Evolutionary conservation across 2,113 vertebrate species (phyloP).

Genomic region (Erinaceus europaeus): DNA sequence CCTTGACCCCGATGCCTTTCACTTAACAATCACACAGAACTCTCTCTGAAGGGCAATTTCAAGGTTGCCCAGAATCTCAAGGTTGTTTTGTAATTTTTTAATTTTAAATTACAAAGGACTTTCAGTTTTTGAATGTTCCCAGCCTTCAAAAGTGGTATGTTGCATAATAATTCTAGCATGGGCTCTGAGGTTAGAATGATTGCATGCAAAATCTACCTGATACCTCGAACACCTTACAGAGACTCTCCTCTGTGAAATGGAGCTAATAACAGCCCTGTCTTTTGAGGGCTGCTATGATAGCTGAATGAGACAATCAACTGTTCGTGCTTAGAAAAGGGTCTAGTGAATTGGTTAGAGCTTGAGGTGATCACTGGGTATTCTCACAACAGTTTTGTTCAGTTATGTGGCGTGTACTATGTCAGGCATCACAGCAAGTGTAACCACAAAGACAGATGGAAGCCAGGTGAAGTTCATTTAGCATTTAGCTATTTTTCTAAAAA

Average conservation of each 20-base stretch:
- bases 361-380: constrained; percentile 4
- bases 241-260: background rate
- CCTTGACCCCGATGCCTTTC: background rate
- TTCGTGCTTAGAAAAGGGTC: background rate
- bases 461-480: background rate
- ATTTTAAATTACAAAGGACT: background rate
- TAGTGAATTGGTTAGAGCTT: background rate
- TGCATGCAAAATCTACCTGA: background rate
- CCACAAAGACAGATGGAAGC: background rate
- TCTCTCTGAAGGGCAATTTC: background rate
- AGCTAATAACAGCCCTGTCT: background rate
- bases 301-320: background rate
- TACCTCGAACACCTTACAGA: background rate
- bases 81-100: background rate
- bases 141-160: background rate
- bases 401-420: background rate
- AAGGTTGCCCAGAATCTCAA: too few species aligned
- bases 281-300: background rate
- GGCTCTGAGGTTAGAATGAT: background rate
- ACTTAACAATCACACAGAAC: background rate
- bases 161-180: background rate
- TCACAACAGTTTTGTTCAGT: background rate
- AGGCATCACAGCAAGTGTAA: background rate
- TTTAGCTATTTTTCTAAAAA: background rate
- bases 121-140: background rate